Percentiles rank a stretch among this genome's conserved stretches.
Evolutionary conservation across 2,113 vertebrate genomes (phyloP).

Genomic region (Erpornis zantholeuca): DNA sequence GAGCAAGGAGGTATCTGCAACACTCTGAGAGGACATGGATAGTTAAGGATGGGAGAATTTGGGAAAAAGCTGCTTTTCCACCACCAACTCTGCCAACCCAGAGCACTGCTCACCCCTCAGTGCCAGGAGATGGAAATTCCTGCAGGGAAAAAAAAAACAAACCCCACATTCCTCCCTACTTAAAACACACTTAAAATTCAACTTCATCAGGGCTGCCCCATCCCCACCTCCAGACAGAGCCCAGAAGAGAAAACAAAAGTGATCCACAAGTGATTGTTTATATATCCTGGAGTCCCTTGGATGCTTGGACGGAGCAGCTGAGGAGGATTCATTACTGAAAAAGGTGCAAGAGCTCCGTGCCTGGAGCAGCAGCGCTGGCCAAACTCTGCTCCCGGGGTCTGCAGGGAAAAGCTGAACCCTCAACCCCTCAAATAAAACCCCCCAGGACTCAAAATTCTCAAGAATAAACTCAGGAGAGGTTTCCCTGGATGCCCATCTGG

Average conservation of each 20-base stretch:
- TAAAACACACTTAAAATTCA: not conserved
- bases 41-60: not conserved
- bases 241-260: not conserved
- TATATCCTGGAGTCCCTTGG: not conserved
- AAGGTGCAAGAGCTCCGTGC: not conserved
- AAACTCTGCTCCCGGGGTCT: not conserved
- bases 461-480: accelerated
- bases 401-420: not conserved
- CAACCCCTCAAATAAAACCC: not conserved
- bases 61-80: not conserved
- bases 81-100: not conserved
- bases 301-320: not conserved
- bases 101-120: accelerated
- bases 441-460: accelerated
- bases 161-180: not conserved
- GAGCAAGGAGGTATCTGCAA: not conserved
- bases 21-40: not conserved
- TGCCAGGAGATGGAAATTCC: not conserved
- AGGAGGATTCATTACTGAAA: not conserved
- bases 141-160: not conserved
- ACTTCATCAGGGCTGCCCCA: not conserved
- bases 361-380: not conserved
- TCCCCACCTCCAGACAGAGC: not conserved
- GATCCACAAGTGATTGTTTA: not conserved
- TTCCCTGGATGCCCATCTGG: not conserved